These are phyloP conservation scores for Cyprinodon brontotheroides DNA, from an alignment of 2,113 vertebrate species.

Conservation along the genomic window DNA sequence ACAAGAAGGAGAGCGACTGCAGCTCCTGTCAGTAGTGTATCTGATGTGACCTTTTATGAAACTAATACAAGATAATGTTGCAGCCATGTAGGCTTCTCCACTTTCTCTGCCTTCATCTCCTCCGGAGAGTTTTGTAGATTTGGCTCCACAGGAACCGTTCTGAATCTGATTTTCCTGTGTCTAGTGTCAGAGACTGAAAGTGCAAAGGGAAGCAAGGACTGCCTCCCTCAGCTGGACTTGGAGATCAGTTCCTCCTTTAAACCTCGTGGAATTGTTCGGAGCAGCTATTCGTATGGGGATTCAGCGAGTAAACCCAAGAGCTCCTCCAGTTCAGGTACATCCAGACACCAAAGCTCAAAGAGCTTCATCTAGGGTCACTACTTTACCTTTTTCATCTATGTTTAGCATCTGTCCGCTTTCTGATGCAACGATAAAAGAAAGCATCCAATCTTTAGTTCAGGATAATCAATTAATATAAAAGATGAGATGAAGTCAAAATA, in stretches of 20 bases:
- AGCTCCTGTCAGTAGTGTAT: conserved; percentile 70
- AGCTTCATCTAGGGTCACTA: background rate
- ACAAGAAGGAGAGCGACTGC: conserved; percentile 76
- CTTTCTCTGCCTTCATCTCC: conserved; percentile 33
- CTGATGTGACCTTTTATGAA: conserved; percentile 14
- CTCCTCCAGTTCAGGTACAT: conserved; percentile 63
- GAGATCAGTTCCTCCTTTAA: conserved; percentile 55
- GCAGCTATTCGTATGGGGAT: conserved; percentile 57
- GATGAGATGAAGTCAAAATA: too few relatives aligned
- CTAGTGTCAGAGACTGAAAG: conserved; percentile 76
- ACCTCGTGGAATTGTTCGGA: conserved; percentile 71
- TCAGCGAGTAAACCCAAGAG: conserved; percentile 52
- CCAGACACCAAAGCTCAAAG: background rate
- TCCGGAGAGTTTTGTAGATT: conserved; percentile 24
- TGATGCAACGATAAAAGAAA: background rate
- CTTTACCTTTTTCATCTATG: too few relatives aligned
- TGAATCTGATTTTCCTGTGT: conserved; percentile 31
- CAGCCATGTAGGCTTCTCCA: conserved; percentile 15
- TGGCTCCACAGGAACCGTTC: conserved; percentile 8
- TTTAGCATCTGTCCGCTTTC: background rate
- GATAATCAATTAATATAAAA: too few relatives aligned
- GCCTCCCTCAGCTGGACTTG: conserved; percentile 70
- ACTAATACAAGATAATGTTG: conserved; percentile 4
- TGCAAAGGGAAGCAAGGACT: conserved; percentile 73
- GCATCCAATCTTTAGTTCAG: background rate